Conservation (phyloP, 2,888 invertebrate genomes). For the Drosophila sordidula region DNA sequence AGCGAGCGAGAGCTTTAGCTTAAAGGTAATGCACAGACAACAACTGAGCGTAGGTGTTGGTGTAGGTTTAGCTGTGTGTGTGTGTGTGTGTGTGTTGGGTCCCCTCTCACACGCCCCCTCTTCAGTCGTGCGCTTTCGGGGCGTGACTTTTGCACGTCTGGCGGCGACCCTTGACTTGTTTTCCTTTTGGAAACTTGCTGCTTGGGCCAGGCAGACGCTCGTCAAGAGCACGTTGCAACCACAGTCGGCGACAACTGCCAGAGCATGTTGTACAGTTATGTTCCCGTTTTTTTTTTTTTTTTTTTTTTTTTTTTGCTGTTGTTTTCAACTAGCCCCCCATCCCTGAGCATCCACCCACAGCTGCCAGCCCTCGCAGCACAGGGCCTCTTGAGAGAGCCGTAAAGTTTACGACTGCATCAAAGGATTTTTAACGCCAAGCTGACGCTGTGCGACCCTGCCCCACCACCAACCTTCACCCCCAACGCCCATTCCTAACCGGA, state of each 20-base stretch:
- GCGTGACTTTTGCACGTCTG: constrained; percentile 72
- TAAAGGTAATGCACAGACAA: constrained; percentile 33
- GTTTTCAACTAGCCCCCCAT: constrained; percentile 1
- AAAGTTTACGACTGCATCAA: constrained; percentile 74
- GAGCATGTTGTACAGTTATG: constrained; percentile 31
- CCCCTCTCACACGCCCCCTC: not conserved
- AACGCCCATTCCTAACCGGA: too few relatives aligned
- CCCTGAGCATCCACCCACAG: too few relatives aligned
- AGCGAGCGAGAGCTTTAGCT: not conserved
- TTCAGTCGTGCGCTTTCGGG: constrained; percentile 21
- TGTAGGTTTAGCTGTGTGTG: constrained; percentile 1
- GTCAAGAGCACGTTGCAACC: constrained; percentile 62
- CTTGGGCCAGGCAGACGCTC: constrained; percentile 51
- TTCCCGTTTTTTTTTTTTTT: not conserved
- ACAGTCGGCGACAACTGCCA: constrained; percentile 53
- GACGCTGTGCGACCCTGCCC: constrained; percentile 32
- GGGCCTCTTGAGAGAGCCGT: constrained; percentile 53
- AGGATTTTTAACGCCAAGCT: constrained; percentile 61
- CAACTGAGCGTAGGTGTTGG: constrained; percentile 11
- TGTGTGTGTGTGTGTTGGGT: constrained; percentile 1
- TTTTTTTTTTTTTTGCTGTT: not conserved
- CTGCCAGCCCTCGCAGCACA: not conserved
- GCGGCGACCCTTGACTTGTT: constrained; percentile 72
- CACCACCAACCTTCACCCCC: not conserved
- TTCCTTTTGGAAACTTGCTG: constrained; percentile 51